Conservation (phyloP, 2,113 vertebrate species). For the Dunckerocampus dactyliophorus region DNA sequence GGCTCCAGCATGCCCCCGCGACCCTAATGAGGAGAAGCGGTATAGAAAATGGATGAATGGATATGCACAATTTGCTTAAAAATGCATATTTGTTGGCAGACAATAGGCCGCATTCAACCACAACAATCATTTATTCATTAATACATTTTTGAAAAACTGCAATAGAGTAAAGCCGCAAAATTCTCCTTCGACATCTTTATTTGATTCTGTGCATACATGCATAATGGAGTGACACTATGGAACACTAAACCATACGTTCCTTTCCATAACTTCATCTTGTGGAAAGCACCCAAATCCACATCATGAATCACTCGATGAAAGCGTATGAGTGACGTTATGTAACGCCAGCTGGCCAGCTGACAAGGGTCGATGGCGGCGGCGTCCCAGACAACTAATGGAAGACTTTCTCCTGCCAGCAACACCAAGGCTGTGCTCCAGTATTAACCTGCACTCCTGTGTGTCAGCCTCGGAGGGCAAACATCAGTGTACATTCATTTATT, state of each 20-base stretch:
- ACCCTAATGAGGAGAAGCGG: no score
- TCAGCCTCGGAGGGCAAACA: background rate
- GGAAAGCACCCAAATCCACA: slow-evolving; percentile 4
- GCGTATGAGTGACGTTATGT: background rate
- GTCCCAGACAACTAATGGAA: background rate
- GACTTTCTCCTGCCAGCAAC: background rate
- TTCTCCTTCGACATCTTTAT: background rate
- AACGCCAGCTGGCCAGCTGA: slow-evolving; percentile 1
- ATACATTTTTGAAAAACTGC: no score
- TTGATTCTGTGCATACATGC: background rate
- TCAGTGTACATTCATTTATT: background rate
- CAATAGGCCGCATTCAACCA: background rate
- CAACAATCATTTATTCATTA: no score
- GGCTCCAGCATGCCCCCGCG: no score
- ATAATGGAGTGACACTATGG: background rate
- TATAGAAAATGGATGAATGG: no score
- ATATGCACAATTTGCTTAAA: no score
- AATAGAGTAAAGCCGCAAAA: no score
- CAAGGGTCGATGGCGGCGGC: background rate
- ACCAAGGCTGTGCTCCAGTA: background rate
- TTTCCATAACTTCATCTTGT: background rate
- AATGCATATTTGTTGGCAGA: background rate
- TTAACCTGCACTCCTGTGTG: background rate
- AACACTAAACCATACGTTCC: background rate
- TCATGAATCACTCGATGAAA: background rate